These are phyloP conservation scores for Microhierax caerulescens DNA, from an alignment of 2,797 vertebrate genomes.

Conservation along the genomic window DNA sequence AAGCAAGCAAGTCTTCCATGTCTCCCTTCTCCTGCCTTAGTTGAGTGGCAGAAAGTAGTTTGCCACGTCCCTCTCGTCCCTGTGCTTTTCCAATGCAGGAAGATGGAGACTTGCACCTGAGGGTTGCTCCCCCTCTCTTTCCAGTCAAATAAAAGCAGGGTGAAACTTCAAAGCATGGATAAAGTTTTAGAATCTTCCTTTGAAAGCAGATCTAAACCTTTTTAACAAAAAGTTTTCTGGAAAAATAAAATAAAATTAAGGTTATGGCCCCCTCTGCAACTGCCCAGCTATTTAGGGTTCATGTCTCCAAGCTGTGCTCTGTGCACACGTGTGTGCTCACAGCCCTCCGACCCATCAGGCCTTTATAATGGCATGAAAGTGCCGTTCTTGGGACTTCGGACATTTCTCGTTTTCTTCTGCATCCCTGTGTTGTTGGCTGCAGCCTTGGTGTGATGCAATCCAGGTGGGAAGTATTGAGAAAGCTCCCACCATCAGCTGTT, in stretches of 20 bases:
- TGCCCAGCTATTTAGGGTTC: neutral
- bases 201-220: neutral
- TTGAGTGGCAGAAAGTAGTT: neutral
- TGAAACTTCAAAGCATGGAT: neutral
- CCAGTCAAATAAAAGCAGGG: neutral
- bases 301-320: neutral
- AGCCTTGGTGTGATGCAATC: neutral
- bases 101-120: neutral
- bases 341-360: neutral
- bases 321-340: accelerated
- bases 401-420: neutral
- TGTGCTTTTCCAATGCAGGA: neutral
- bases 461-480: neutral
- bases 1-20: neutral
- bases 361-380: neutral
- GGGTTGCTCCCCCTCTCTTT: neutral
- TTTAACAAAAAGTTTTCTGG: neutral
- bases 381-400: neutral
- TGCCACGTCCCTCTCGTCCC: accelerated
- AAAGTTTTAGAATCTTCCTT: neutral
- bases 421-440: neutral
- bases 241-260: neutral
- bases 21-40: neutral
- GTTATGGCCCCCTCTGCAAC: neutral
- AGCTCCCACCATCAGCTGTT: neutral